Evolutionary conservation across 2,888 invertebrate genomes (phyloP).

Genomic region (Ferrisia virgata): DNA sequence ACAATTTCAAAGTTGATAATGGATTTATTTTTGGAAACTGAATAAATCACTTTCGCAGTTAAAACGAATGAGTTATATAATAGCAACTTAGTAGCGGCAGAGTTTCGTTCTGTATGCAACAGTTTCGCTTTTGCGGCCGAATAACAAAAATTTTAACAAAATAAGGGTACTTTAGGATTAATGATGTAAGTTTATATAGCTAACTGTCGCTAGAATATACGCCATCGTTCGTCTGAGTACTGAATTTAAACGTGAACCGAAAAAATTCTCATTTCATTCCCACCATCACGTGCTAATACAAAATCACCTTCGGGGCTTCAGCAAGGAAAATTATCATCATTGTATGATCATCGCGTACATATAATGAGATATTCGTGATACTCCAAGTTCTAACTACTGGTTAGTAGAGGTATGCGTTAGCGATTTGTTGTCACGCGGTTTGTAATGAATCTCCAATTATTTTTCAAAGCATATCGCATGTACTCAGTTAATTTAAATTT

Average conservation of each 20-base stretch:
- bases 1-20: conserved; percentile 19
- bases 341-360: neutral
- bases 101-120: conserved; percentile 2
- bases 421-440: neutral
- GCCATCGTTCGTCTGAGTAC: too few relatives aligned
- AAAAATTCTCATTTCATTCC: neutral
- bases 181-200: neutral
- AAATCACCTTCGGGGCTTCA: neutral
- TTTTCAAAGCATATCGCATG: neutral
- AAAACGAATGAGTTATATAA: conserved; percentile 28
- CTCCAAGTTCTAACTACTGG: neutral
- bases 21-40: conserved; percentile 22
- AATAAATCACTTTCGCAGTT: conserved; percentile 22
- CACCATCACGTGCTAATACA: neutral
- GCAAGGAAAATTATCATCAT: neutral
- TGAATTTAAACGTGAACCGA: too few relatives aligned
- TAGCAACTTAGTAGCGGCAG: neutral
- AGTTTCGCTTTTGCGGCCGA: neutral
- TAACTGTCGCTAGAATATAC: neutral
- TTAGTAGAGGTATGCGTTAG: neutral
- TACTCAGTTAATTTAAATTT: neutral
- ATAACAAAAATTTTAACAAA: neutral
- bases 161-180: neutral
- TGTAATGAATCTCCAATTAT: neutral
- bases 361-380: neutral